Evolutionary conservation across 2,113 vertebrate genomes (phyloP), one percentile per base, ranked within the genome.

Genomic region (Charina bottae): DNA sequence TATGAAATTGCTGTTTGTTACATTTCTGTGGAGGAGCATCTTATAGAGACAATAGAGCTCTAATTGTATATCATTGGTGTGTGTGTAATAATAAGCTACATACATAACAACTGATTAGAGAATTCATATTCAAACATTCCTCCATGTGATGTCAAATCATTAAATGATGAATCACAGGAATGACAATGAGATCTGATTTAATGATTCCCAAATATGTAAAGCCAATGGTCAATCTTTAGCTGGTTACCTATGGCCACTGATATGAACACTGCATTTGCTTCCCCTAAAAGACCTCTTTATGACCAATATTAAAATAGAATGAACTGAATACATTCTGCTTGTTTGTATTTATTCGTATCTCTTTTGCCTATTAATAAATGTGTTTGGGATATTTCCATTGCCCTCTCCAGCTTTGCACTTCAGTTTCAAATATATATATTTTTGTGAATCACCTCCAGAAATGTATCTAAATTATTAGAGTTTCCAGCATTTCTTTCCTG

Each of bases 251-350:
- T 88, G 91, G 49, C 13, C 91, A 93, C 94, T 93, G 83, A 83
- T 94, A 92, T 92, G 58, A 85, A 90, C 96, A 95, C 89, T 84
- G 1, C 0, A 10, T 88, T 93, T 91, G 94, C 95, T 92, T 13
- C 87, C 93, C 93, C 6, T 53, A 92, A 95, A 90, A 89, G 23
- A 10, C 42, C 26, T 49, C 91, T 94, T 93, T 90, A 56, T 83
- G 64, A 55, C 90, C 93, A 90, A 88, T 91, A 83, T 90, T 94
- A 94, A 94, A 94, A 92, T 85, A 28, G 89, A 95, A 94, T 91
- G 91, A 95, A 94, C 46, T 83, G 21, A 64, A 78, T 92, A 59
- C 21, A 64, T 90, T 90, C 94, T 95, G 92, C 85, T 85, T 94
- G 13, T 64, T 95, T 93, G 55, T 64, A 89, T 54, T 59, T 93